Evolutionary conservation across 2,113 vertebrate genomes (phyloP).

Genomic region (Prionailurus viverrinus): DNA sequence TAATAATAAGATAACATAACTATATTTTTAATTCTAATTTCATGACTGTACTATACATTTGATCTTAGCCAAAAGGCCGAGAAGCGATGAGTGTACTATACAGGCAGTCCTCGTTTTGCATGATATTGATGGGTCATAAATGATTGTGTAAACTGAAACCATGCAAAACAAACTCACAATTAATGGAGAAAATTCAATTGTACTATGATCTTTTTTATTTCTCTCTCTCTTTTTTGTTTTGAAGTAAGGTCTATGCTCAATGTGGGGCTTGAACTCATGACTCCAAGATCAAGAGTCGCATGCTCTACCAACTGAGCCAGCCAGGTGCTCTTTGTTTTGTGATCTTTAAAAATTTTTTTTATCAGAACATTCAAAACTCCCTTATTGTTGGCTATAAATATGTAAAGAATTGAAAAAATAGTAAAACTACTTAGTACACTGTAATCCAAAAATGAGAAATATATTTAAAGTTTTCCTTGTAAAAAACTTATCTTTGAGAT

Average conservation of each 20-base stretch:
- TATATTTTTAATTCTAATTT: not conserved
- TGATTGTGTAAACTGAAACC: not conserved
- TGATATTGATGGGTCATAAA: not conserved
- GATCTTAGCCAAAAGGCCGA: too few relatives aligned
- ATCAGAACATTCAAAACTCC: not conserved
- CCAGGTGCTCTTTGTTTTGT: not conserved
- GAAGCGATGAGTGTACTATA: not conserved
- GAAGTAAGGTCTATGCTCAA: not conserved
- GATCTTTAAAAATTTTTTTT: not conserved
- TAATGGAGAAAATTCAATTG: not conserved
- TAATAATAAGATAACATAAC: not conserved
- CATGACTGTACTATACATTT: not conserved
- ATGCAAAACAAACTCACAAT: not conserved
- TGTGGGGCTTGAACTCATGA: not conserved
- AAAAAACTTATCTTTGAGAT: not conserved
- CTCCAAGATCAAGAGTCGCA: not conserved
- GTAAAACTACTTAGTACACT: not conserved
- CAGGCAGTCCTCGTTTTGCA: not conserved
- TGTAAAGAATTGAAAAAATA: not conserved
- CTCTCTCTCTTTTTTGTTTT: not conserved
- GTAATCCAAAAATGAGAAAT: not conserved
- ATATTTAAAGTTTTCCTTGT: not conserved
- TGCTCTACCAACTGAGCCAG: not conserved
- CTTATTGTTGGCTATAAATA: not conserved
- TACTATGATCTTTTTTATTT: not conserved